Conservation (phyloP, 2,113 vertebrate species). For the Alligator sinensis region DNA sequence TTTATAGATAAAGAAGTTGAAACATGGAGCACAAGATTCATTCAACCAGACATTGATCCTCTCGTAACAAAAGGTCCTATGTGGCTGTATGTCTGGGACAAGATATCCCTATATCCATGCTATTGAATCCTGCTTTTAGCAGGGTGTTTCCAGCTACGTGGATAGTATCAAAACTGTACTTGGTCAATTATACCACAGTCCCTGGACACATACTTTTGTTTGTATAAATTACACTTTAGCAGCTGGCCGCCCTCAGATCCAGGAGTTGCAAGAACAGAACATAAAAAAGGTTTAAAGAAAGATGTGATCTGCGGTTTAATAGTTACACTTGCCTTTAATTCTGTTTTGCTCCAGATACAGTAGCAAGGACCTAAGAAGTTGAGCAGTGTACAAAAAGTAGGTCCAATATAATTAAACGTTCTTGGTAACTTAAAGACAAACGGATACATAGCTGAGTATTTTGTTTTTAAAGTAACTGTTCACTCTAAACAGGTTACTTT, state of each 20-base stretch:
- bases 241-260: neutral
- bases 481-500: too few relatives aligned
- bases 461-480: too few relatives aligned
- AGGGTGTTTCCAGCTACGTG: neutral
- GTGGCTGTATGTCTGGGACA: neutral
- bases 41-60: neutral
- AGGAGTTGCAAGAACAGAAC: neutral
- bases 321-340: neutral
- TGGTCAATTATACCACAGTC: too few relatives aligned
- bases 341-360: neutral
- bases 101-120: neutral
- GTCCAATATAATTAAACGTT: neutral
- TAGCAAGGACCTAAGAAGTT: neutral
- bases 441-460: too few relatives aligned
- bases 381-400: neutral
- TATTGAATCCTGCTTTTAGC: neutral
- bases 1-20: neutral
- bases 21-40: neutral
- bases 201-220: neutral
- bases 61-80: neutral
- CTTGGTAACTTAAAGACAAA: neutral
- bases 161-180: neutral
- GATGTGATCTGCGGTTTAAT: too few relatives aligned
- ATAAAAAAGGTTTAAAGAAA: neutral
- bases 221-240: neutral